Evolutionary conservation across 2,113 vertebrate species (phyloP).

Genomic region (Rallus limicola): DNA sequence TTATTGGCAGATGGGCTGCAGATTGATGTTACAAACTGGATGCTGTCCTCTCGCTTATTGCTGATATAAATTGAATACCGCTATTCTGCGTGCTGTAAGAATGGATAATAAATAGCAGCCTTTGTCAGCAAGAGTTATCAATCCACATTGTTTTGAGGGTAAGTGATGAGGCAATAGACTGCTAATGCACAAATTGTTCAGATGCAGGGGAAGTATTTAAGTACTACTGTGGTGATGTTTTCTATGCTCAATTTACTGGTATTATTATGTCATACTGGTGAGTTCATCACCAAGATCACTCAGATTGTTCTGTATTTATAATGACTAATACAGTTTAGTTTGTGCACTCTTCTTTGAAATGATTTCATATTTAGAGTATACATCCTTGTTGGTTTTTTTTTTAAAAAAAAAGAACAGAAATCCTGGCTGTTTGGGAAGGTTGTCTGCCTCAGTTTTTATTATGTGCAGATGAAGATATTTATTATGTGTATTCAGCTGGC

Average conservation of each 20-base stretch:
- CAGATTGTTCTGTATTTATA: background rate
- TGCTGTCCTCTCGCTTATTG: background rate
- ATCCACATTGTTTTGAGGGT: background rate
- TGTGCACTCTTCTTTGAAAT: background rate
- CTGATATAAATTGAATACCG: background rate
- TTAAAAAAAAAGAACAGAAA: background rate
- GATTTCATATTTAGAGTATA: background rate
- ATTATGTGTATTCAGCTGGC: background rate
- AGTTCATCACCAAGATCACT: conserved; percentile 16
- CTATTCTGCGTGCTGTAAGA: background rate
- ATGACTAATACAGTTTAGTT: background rate
- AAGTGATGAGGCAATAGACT: conserved; percentile 40
- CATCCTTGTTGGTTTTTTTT: background rate
- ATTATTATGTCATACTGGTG: conserved; percentile 19
- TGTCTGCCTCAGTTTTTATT: background rate
- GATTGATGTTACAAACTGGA: background rate
- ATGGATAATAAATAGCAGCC: conserved; percentile 16
- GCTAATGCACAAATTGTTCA: conserved; percentile 53
- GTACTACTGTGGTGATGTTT: conserved; percentile 20
- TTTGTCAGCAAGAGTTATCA: conserved; percentile 19
- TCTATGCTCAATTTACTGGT: conserved; percentile 16
- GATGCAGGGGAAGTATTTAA: conserved; percentile 27
- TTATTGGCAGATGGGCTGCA: background rate
- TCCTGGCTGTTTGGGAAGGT: background rate
- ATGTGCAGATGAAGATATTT: conserved; percentile 13